A percentile compares a stretch with the other conserved stretches of the same genome.
Conservation (phyloP, 2,113 vertebrate species). For the Corydoras maculifer region DNA sequence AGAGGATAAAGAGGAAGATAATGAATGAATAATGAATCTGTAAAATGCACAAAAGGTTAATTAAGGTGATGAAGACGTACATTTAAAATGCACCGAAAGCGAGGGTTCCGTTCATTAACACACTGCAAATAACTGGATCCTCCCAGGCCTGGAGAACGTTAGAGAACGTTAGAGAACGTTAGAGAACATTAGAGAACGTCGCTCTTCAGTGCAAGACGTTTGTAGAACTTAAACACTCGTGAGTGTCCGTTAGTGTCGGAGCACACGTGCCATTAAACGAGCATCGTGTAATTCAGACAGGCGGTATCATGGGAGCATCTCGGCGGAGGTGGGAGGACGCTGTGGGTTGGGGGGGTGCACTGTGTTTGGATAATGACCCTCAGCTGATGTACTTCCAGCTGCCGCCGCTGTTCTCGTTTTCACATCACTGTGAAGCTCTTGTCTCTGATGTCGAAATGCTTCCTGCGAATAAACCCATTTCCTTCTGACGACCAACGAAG, state of each 20-base stretch:
- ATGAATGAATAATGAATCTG: too few species aligned
- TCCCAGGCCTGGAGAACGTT: too few species aligned
- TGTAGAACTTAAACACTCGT: background rate
- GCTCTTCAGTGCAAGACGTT: background rate
- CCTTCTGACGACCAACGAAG: background rate
- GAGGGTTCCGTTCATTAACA: too few species aligned
- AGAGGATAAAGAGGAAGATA: too few species aligned
- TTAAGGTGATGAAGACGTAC: too few species aligned
- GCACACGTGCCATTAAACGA: background rate
- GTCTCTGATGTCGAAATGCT: background rate
- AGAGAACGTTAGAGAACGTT: background rate
- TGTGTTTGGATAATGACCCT: conserved; percentile 17
- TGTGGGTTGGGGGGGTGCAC: background rate
- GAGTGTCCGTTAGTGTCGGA: background rate
- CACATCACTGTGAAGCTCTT: conserved; percentile 11
- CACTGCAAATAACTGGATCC: too few species aligned
- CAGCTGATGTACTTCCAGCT: conserved; percentile 29
- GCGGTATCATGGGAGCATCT: background rate
- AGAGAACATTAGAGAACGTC: too few species aligned
- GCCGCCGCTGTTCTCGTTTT: conserved; percentile 19
- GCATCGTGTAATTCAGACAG: background rate
- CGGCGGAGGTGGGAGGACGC: background rate
- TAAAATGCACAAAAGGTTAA: too few species aligned
- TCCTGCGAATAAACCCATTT: background rate
- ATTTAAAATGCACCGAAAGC: too few species aligned